phyloP scores from a whole-genome alignment of 64 coral and sea anemone genomes.

The Montipora cactus region DNA sequence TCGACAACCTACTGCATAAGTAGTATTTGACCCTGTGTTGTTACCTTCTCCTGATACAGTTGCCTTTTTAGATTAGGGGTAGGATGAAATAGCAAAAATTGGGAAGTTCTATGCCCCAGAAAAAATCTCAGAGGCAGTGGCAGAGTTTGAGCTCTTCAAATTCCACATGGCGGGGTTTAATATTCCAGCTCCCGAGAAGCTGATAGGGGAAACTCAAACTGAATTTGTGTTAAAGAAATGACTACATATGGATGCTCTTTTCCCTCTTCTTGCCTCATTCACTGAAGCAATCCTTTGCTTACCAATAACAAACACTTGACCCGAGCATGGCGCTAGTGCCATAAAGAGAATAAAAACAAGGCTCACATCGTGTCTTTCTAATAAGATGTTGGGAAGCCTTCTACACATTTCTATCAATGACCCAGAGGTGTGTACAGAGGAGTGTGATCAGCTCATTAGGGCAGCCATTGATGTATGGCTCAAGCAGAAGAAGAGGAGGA shows the following conservation, averaged over 20 bases:
- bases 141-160: constrained; percentile 7
- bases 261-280: no score
- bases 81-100: background rate
- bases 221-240: no score
- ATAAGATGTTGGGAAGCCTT: constrained; percentile 14
- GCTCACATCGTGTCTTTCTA: background rate
- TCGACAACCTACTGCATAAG: background rate
- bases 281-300: no score
- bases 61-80: background rate
- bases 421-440: constrained; percentile 3
- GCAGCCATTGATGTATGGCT: constrained; percentile 1
- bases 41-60: constrained; percentile 3
- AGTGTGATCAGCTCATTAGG: constrained; percentile 1
- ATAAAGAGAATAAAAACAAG: no score
- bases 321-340: no score
- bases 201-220: no score
- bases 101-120: background rate
- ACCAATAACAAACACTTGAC: no score
- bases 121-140: background rate
- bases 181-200: no score
- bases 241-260: no score
- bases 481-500: background rate
- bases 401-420: constrained; percentile 1
- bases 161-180: no score
- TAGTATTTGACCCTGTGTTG: constrained; percentile 10